Conservation (phyloP, 2,888 invertebrate species). For the Drosophila algonquin region DNA sequence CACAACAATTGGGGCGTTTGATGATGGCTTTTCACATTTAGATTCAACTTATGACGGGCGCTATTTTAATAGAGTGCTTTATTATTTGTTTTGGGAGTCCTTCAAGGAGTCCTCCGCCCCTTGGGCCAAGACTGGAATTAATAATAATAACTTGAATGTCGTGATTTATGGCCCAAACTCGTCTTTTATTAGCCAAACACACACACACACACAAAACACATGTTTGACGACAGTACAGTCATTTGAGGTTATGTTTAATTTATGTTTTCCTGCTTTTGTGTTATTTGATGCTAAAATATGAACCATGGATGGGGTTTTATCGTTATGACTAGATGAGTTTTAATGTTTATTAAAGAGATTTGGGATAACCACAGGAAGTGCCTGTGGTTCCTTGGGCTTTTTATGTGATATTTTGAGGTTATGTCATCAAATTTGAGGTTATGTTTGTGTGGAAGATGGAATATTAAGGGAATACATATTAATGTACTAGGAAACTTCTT, state of each 20-base stretch:
- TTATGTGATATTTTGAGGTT: too few relatives aligned
- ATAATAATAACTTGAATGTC: conserved; percentile 23
- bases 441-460: background rate
- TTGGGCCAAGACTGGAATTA: conserved; percentile 10
- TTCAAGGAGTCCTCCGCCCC: background rate
- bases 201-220: conserved; percentile 15
- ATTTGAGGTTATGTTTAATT: conserved; percentile 38
- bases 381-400: conserved; percentile 4
- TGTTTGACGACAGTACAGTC: conserved; percentile 28
- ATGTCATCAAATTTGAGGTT: too few relatives aligned
- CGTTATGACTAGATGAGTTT: conserved; percentile 33
- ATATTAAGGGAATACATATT: background rate
- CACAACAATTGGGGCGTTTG: background rate
- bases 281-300: conserved; percentile 19
- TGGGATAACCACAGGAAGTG: conserved; percentile 5
- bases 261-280: too few relatives aligned
- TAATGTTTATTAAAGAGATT: background rate
- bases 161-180: conserved; percentile 14
- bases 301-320: conserved; percentile 38
- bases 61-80: background rate
- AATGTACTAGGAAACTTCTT: background rate
- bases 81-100: background rate
- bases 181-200: conserved; percentile 34
- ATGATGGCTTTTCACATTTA: background rate
- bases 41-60: background rate